A percentile compares a stretch with the other conserved stretches of the same genome.
Conservation (phyloP, 2,888 invertebrate species). For the Eupsilia transversa region DNA sequence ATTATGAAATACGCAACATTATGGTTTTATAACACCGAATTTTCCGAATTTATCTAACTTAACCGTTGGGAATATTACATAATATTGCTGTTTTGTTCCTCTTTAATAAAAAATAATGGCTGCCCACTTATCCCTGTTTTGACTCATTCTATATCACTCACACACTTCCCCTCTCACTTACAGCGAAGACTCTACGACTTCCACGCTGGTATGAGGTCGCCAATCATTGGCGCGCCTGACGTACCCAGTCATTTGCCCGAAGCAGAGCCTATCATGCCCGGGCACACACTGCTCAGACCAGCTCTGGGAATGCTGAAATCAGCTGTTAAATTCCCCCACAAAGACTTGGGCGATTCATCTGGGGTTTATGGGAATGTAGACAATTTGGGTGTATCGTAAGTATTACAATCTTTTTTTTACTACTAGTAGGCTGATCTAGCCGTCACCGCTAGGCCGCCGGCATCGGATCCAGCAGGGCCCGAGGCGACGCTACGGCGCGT, state of each 20-base stretch:
- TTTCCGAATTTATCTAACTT: background rate
- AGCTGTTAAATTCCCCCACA: conserved; percentile 84
- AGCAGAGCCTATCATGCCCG: conserved; percentile 83
- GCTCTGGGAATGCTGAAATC: conserved; percentile 85
- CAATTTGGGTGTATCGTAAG: conserved; percentile 80
- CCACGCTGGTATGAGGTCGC: conserved; percentile 58
- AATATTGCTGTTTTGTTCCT: background rate
- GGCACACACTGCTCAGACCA: conserved; percentile 84
- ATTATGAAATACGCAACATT: background rate
- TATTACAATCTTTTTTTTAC: background rate
- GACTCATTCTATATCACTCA: background rate
- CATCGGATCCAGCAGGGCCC: no score
- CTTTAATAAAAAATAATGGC: background rate
- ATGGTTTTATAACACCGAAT: background rate
- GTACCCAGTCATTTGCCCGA: conserved; percentile 79
- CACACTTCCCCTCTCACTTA: conserved; percentile 26
- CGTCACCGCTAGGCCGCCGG: no score
- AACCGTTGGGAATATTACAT: background rate
- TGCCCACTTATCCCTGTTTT: background rate
- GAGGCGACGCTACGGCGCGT: no score
- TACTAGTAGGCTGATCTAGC: background rate
- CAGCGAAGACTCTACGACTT: conserved; percentile 73
- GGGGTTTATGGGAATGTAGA: conserved; percentile 83
- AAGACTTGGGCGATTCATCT: conserved; percentile 76
- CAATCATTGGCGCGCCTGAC: conserved; percentile 77